A percentile compares a stretch with the other conserved stretches of the same genome.
phyloP scores from a whole-genome alignment of 2,888 invertebrate genomes.

The Caenorhabditis sp. region DNA sequence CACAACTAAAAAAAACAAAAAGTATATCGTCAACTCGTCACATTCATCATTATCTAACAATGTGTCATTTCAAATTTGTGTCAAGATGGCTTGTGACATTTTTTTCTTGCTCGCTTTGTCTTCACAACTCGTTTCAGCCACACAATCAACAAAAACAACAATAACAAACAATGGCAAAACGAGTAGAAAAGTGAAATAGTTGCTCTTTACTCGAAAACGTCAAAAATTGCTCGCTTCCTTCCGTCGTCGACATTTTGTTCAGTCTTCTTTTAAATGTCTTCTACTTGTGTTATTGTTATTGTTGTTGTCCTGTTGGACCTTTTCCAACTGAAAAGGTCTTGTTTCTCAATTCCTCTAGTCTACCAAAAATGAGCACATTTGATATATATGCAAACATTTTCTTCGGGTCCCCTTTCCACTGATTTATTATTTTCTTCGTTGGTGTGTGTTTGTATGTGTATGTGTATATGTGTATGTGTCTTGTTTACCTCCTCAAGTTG shows the following conservation, averaged over 20 bases:
- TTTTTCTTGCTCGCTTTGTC: too few relatives aligned
- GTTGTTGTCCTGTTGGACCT: neutral
- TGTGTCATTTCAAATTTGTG: too few relatives aligned
- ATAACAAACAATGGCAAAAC: neutral
- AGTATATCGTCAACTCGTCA: too few relatives aligned
- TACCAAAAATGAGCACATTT: neutral
- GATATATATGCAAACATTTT: slow-evolving; percentile 1
- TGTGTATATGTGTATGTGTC: neutral
- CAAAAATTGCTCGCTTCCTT: neutral
- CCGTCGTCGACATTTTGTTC: neutral
- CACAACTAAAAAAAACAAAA: too few relatives aligned
- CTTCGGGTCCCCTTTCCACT: neutral
- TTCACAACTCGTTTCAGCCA: neutral
- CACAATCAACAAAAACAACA: neutral
- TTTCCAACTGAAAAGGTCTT: neutral
- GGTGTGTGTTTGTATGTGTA: neutral
- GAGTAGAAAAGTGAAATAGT: too few relatives aligned
- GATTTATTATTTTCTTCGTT: neutral
- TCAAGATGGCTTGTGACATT: too few relatives aligned
- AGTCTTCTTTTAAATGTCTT: neutral
- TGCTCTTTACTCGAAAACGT: neutral
- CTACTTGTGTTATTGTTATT: neutral
- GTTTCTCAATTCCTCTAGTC: too few relatives aligned
- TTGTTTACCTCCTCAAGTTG: too few relatives aligned
- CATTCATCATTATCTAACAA: too few relatives aligned